Conservation (phyloP, 2,797 vertebrate genomes). For the Xenentodon cancila region DNA sequence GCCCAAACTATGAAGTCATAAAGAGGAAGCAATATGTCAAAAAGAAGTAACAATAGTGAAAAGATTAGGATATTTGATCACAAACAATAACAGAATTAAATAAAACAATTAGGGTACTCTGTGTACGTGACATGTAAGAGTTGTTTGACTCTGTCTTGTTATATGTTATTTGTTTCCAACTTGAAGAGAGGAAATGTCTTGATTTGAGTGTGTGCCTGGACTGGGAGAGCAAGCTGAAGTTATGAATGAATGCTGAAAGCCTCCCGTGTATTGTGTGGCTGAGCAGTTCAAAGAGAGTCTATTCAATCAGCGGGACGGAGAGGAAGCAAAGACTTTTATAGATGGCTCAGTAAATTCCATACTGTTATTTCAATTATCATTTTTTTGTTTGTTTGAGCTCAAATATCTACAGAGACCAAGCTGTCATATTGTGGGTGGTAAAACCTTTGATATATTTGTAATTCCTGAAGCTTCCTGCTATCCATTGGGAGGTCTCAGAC, state of each 20-base stretch:
- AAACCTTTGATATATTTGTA: neutral
- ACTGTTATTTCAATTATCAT: slow-evolving; percentile 27
- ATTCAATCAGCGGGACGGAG: slow-evolving; percentile 56
- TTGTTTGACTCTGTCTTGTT: slow-evolving; percentile 9
- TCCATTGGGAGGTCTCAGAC: neutral
- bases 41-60: neutral
- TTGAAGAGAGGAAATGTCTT: slow-evolving; percentile 20
- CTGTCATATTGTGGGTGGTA: slow-evolving; percentile 8
- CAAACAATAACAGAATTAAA: neutral
- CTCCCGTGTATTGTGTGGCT: slow-evolving; percentile 53
- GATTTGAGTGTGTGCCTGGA: slow-evolving; percentile 27
- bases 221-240: slow-evolving; percentile 31
- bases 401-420: neutral
- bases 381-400: slow-evolving; percentile 3
- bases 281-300: slow-evolving; percentile 50
- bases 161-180: slow-evolving; percentile 14
- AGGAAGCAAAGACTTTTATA: slow-evolving; percentile 55
- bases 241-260: slow-evolving; percentile 55
- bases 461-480: neutral
- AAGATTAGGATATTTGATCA: neutral
- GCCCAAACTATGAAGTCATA: neutral
- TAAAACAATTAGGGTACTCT: neutral
- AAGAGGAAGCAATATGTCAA: neutral
- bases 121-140: neutral
- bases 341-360: slow-evolving; percentile 34